Evolutionary conservation across 2,797 vertebrate genomes (phyloP).

Genomic region (Semotilus atromaculatus): DNA sequence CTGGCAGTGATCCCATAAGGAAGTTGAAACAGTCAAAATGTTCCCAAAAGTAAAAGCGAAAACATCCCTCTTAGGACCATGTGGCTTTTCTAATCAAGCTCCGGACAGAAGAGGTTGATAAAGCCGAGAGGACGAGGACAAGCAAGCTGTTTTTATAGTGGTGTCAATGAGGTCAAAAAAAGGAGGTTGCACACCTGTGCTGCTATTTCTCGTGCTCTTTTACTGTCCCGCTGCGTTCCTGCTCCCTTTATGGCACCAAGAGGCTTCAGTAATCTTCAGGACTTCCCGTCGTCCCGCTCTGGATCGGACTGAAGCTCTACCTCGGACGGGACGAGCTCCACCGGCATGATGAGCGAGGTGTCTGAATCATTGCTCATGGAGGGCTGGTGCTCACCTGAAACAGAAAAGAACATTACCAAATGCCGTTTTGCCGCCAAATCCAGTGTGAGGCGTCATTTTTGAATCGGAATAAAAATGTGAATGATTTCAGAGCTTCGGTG

Average conservation of each 20-base stretch:
- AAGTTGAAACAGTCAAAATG: conserved; percentile 48
- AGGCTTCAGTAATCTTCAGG: conserved; percentile 70
- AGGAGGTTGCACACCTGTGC: conserved; percentile 54
- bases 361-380: conserved; percentile 91
- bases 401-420: conserved; percentile 31
- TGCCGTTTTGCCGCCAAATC: background rate
- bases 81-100: conserved; percentile 34
- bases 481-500: background rate
- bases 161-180: conserved; percentile 59
- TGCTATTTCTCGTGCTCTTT: conserved; percentile 79
- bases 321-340: conserved; percentile 86
- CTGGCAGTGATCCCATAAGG: conserved; percentile 77
- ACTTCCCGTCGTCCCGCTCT: conserved; percentile 86
- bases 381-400: conserved; percentile 88
- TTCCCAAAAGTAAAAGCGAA: conserved; percentile 25
- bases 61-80: background rate
- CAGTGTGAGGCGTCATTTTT: background rate
- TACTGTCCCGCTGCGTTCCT: conserved; percentile 44
- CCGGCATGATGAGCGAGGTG: conserved; percentile 85
- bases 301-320: conserved; percentile 86
- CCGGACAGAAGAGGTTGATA: conserved; percentile 29
- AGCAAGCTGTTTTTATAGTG: conserved; percentile 44
- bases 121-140: conserved; percentile 49
- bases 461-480: background rate
- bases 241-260: conserved; percentile 43